Percentiles rank a stretch among this genome's conserved stretches.
phyloP scores from a whole-genome alignment of 2,797 vertebrate genomes.

The Nannoperca australis region DNA sequence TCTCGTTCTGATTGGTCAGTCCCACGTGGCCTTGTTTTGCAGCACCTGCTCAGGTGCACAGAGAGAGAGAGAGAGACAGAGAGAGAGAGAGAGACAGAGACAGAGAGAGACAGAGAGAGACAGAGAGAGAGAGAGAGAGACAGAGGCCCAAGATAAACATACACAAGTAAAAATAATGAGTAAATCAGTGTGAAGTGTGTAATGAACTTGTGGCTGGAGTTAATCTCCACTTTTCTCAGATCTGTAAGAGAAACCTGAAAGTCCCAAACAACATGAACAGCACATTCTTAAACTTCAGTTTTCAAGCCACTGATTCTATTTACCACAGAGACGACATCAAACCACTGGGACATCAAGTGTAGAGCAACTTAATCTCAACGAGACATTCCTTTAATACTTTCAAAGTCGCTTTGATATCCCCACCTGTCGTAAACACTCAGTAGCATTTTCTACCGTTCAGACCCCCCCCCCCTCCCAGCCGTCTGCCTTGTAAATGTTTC shows the following conservation, averaged over 20 bases:
- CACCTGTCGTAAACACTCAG: constrained; percentile 48
- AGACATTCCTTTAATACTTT: constrained; percentile 56
- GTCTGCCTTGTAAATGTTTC: constrained; percentile 63
- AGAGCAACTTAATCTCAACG: constrained; percentile 8
- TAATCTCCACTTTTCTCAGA: neutral
- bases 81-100: too few species aligned
- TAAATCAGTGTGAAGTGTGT: too few species aligned
- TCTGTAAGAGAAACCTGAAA: neutral
- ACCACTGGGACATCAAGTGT: neutral
- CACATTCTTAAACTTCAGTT: neutral
- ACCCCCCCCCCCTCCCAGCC: constrained; percentile 22
- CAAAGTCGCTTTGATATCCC: constrained; percentile 52
- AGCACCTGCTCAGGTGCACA: constrained; percentile 37
- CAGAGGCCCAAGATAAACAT: too few species aligned
- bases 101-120: too few species aligned
- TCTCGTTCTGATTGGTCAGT: constrained; percentile 66
- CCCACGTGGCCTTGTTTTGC: constrained; percentile 59
- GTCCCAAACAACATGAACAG: neutral
- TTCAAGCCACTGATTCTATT: neutral
- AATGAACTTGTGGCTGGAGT: too few species aligned
- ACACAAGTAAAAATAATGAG: too few species aligned
- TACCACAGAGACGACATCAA: neutral
- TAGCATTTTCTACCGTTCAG: constrained; percentile 43
- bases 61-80: too few species aligned
- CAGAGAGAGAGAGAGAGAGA: too few species aligned